Evolutionary conservation across 2,888 invertebrate genomes (phyloP), one percentile per base, ranked within the genome.

Genomic region (Drosophila glabriapex): DNA sequence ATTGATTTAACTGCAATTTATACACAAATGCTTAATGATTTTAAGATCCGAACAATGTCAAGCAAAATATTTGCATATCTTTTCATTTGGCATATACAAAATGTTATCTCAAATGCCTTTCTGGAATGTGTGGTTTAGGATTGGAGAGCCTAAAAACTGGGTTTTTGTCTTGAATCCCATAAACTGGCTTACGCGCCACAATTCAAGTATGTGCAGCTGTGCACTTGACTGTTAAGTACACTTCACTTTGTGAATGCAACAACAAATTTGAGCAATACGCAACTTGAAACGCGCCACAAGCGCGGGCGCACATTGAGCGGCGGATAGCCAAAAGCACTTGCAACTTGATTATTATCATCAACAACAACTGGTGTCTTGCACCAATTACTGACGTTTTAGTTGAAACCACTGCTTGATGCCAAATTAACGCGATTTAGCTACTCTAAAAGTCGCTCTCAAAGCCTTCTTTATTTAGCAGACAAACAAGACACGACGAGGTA

Each of bases 351-450:
- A 70, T 16, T 33, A 56, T 10, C 64, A 65, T 33, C 25, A 69
- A 43, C 66, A 64, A 28, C 67, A 69, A 73, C 58, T 41, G 59
- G 37, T 46, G 82, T 83, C 82, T 89, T 91, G 91, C 91, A 91
- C 89, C 91, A 91, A 85, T 91, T 89, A 85, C 81, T 76, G 75
- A 67, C 64, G 67, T 79, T 83, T 91, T 78, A 75, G 89, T 81
- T 79, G 37, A 28, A 29, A 29, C 59, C 43, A 64, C 29, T 41
- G 64, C 58, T 52, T 39, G 79, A 80, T 90, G 90, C 78, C 78
- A 87, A 89, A 90, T 87, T 90, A 80, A 85, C 63, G 83, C 77
- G 86, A 66, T 73, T 81, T 89, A 64, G 63, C 65, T 72, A 73
- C 73, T 78, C 65, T 39, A 69, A 81, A 77, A 85, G 75, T 14